Evolutionary conservation across 2,888 invertebrate species (phyloP), one percentile per base, ranked within the genome.

Genomic region (Atethmia centrago): DNA sequence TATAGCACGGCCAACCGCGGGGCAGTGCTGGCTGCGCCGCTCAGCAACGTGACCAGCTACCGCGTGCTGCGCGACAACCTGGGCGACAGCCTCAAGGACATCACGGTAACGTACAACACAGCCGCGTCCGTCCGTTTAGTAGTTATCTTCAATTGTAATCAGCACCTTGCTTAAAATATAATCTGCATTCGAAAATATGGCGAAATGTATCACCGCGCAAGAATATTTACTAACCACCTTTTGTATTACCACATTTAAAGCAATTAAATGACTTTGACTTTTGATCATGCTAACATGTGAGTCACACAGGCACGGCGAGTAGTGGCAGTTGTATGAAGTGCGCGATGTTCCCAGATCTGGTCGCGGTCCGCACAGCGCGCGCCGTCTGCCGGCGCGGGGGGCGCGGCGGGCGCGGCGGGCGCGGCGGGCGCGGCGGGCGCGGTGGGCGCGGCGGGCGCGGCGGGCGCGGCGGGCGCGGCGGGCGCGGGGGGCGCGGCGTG

Each of bases 51-150:
- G 19, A 96, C 97, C 0, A 94, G 97, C 87, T 96, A 94, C 69
- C 94, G 92, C 61, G 93, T 97, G 56, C 91, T 98, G 61, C 92
- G 97, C 25, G 96, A 96, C 65, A 96, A 97, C 66, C 94, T 97
- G 19, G 97, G 97, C 10, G 97, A 97, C 89, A 97, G 97, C 28
- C 95, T 98, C 55, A 97, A 97, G 91, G 98, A 98, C 87, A 94
- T 98, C 59, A 59, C 49, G 81, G 81, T 82, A 61, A 65, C 40
- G 58, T n/a, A 9, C 55, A 40, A 2, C 36, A 7, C 36, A 36
- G 36, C 31, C 4, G 3, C 31, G 31, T 36, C 36, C 36, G 36
- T 36, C 36, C 36, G 4, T 36, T 36, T 36, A 36, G 36, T 36
- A 36, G 7, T 36, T 5, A 36, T 36, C 36, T 36, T 36, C 36